These are phyloP conservation scores for Steromphala cineraria DNA, from an alignment of 2,888 invertebrate genomes.

Conservation along the genomic window DNA sequence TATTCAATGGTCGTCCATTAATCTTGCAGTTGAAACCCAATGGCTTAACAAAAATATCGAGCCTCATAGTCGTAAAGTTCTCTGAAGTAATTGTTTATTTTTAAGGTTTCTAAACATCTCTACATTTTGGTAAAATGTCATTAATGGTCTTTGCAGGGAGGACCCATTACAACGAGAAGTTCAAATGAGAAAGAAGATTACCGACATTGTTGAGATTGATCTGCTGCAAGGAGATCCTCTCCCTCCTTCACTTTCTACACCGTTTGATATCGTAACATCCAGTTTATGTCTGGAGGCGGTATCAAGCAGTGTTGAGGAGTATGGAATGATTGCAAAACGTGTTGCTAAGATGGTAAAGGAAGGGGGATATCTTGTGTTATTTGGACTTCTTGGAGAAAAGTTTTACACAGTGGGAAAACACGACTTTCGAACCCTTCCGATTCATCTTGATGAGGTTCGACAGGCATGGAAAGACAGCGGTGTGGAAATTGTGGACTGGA, in stretches of 20 bases:
- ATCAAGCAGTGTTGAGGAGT: not conserved
- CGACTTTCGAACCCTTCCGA: not conserved
- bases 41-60: not conserved
- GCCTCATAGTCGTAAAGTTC: not conserved
- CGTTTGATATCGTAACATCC: conserved; percentile 21
- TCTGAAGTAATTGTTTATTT: too few relatives aligned
- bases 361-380: not conserved
- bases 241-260: not conserved
- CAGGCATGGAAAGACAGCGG: not conserved
- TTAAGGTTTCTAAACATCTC: not conserved
- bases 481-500: not conserved
- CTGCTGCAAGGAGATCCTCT: not conserved
- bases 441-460: not conserved
- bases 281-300: conserved; percentile 17
- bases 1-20: too few relatives aligned
- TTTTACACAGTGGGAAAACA: not conserved
- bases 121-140: not conserved
- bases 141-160: not conserved
- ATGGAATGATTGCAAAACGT: not conserved
- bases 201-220: not conserved
- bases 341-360: not conserved
- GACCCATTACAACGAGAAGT: not conserved
- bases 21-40: not conserved
- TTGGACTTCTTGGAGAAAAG: conserved; percentile 1
- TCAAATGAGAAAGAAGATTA: not conserved